These are phyloP conservation scores for Barnardius zonarius DNA, from an alignment of 2,113 vertebrate species.

Conservation along the genomic window DNA sequence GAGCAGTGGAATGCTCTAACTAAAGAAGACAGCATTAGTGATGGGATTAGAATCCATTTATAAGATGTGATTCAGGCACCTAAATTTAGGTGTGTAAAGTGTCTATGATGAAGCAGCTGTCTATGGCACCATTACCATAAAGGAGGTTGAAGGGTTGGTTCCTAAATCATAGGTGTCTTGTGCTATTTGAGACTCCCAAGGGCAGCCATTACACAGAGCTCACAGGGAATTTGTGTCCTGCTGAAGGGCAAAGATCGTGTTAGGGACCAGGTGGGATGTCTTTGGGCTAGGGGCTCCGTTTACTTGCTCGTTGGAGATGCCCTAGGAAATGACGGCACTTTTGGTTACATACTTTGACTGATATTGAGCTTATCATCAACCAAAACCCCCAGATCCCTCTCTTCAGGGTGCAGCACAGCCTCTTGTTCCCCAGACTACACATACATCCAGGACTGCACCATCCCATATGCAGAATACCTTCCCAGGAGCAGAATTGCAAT, in stretches of 20 bases:
- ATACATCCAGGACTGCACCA: too few species aligned
- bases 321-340: background rate
- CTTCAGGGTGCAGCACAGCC: background rate
- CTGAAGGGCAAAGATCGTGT: background rate
- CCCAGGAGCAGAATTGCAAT: too few species aligned
- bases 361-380: background rate
- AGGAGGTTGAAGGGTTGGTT: background rate
- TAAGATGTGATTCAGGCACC: background rate
- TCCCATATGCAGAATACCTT: too few species aligned
- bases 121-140: background rate
- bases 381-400: background rate
- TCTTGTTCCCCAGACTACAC: too few species aligned
- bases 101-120: background rate
- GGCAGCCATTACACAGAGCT: background rate
- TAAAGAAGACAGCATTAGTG: background rate
- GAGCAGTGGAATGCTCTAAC: background rate
- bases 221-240: background rate
- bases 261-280: background rate
- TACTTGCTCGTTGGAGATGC: background rate
- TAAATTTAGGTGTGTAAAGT: background rate
- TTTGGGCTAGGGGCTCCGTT: background rate
- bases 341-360: background rate
- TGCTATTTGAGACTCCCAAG: background rate
- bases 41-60: background rate
- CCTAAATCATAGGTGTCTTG: background rate